These are phyloP conservation scores for Helicolenus hilgendorfi DNA, from an alignment of 2,797 vertebrate species.

Conservation along the genomic window DNA sequence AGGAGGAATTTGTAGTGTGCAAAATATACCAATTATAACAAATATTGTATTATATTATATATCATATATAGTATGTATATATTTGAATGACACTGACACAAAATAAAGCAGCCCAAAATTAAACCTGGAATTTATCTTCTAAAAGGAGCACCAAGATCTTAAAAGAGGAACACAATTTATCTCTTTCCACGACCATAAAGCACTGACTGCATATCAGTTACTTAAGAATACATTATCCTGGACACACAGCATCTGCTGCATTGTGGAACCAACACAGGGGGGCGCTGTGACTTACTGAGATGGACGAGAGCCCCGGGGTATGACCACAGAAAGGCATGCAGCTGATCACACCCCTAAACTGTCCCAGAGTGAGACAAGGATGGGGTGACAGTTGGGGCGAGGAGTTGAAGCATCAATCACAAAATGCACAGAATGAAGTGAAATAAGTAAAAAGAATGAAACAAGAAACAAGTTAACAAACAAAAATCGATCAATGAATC, in stretches of 20 bases:
- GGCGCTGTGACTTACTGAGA: conserved; percentile 92
- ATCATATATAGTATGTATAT: not conserved
- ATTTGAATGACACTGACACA: not conserved
- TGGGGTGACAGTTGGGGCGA: conserved; percentile 59
- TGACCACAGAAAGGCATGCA: conserved; percentile 90
- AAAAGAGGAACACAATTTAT: not conserved
- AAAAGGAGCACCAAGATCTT: not conserved
- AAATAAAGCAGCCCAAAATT: not conserved
- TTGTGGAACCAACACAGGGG: conserved; percentile 73
- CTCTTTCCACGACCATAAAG: not conserved
- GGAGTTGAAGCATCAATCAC: conserved; percentile 70
- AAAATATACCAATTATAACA: not conserved
- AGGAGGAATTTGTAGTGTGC: not conserved
- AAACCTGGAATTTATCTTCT: not conserved
- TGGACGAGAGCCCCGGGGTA: conserved; percentile 85
- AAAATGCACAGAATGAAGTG: conserved; percentile 50
- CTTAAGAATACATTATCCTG: conserved; percentile 36
- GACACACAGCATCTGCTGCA: conserved; percentile 45
- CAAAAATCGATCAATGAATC: conserved; percentile 13
- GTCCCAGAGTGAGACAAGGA: conserved; percentile 90
- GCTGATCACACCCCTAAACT: conserved; percentile 90
- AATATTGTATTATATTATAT: not conserved
- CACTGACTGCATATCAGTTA: conserved; percentile 3
- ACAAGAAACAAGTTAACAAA: conserved; percentile 33
- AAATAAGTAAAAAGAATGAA: conserved; percentile 40